A percentile compares a stretch with the other conserved stretches of the same genome.
These are phyloP conservation scores for Caenorhabditis zanzibari DNA, from an alignment of 2,888 invertebrate genomes.

Conservation along the genomic window DNA sequence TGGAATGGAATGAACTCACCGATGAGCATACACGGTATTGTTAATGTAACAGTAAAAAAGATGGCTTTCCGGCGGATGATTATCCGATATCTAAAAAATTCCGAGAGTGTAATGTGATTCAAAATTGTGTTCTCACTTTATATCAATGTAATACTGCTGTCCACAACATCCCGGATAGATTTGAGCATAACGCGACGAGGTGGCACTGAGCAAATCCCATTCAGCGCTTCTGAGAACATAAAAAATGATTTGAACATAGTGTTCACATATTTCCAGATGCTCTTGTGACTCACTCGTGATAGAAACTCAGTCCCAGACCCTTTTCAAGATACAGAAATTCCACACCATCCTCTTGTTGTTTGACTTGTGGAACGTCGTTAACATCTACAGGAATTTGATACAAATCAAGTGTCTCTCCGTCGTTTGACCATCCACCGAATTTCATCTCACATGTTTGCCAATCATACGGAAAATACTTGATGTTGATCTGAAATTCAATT, in stretches of 20 bases:
- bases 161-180: conserved; percentile 79
- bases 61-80: conserved; percentile 75
- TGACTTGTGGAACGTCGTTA: conserved; percentile 63
- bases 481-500: conserved; percentile 82
- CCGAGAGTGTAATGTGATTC: neutral
- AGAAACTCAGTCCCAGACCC: conserved; percentile 76
- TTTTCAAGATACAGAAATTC: conserved; percentile 72
- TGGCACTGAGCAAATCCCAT: conserved; percentile 77
- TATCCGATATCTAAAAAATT: conserved; percentile 63
- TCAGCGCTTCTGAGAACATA: conserved; percentile 75
- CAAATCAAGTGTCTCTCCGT: conserved; percentile 85
- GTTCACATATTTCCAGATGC: conserved; percentile 12
- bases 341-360: conserved; percentile 66
- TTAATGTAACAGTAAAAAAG: conserved; percentile 77
- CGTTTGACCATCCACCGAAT: conserved; percentile 92
- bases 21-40: conserved; percentile 81
- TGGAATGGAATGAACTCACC: too few relatives aligned
- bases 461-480: conserved; percentile 84
- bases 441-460: conserved; percentile 75
- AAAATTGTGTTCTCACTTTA: conserved; percentile 46
- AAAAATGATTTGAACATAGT: conserved; percentile 43
- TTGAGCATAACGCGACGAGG: conserved; percentile 75
- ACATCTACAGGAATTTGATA: conserved; percentile 75
- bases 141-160: conserved; percentile 77
- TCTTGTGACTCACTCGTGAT: conserved; percentile 70